Percentiles rank a stretch among this genome's conserved stretches.
Evolutionary conservation across 2,113 vertebrate species (phyloP).

Genomic region (Microtus montanus): DNA sequence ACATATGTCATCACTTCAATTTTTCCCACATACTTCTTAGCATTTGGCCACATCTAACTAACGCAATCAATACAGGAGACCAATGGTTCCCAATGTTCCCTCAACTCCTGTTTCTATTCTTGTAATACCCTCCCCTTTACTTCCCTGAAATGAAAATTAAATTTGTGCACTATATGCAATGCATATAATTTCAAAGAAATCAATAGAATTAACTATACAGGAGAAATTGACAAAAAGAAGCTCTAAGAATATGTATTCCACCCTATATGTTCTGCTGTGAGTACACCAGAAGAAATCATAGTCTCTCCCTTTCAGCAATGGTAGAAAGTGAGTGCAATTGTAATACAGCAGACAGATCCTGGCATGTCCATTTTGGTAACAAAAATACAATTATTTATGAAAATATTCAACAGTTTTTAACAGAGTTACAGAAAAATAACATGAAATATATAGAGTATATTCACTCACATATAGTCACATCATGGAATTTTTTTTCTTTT

Average conservation of each 20-base stretch:
- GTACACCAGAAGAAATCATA: not conserved
- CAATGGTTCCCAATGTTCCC: not conserved
- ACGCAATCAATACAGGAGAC: not conserved
- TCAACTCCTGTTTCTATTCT: not conserved
- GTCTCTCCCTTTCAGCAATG: not conserved
- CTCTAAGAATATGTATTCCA: conserved; percentile 20
- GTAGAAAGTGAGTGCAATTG: not conserved
- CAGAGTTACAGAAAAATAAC: not conserved
- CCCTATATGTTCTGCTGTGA: not conserved
- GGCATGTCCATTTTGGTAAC: not conserved
- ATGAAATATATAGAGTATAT: not conserved
- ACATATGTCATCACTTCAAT: not conserved
- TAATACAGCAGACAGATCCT: not conserved
- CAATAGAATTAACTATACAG: conserved; percentile 30
- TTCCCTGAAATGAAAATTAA: conserved; percentile 33
- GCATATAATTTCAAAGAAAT: conserved; percentile 21
- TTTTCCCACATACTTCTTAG: not conserved
- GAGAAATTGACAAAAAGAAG: not conserved
- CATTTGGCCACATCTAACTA: not conserved
- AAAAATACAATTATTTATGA: not conserved
- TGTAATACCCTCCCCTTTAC: not conserved
- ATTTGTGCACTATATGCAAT: not conserved
- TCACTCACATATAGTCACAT: not conserved
- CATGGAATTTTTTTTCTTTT: not conserved
- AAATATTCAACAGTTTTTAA: not conserved